Evolutionary conservation across 2,113 vertebrate genomes (phyloP), one percentile per base, ranked within the genome.

Genomic region (Callithrix jacchus): DNA sequence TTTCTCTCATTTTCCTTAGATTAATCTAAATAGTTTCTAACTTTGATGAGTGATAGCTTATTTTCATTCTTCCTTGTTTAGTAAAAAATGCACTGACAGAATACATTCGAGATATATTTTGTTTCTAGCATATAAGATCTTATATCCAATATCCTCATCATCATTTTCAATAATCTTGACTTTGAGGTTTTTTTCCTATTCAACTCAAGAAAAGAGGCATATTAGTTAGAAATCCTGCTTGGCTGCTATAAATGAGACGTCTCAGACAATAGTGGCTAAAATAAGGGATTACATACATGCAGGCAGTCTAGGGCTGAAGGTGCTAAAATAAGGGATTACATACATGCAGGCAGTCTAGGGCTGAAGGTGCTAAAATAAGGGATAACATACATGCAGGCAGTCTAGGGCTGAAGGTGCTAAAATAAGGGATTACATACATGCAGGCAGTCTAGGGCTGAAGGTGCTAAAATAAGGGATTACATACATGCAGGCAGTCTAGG

Each of bases 81-180:
- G 42, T 49, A 14, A 87, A 71, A 91, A 68, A 49, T 82, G 9
- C 76, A 42, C 32, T 66, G 7, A 27, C 32, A 74, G 32, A 84
- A 90, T 66, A 6, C 8, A 74, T 70, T 74, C 23, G 66, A 25
- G 47, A 49, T 68, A 74, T 56, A 74, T 32, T 84, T 95, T 90
- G 66, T 37, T 96, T 82, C 56, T 27, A 70, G 13, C 71, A 74
- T 47, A 1, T 54, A 66, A 83, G 37, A 86, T 80, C 80, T 86
- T 70, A 20, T 54, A 54, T 47, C 66, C 73, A 94, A 14, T 82
- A 32, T 83, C 61, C 35, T 84, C 1, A 11, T 80, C 27, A 45
- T 61, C 88, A 81, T 96, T 74, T 96, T 82, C 74, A 91, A 58
- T 91, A 21, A 80, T 45, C 74, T 76, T 40, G 49, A n/a, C 68